These are phyloP conservation scores for Noctilio leporinus DNA, from an alignment of 2,113 vertebrate species.

Conservation along the genomic window DNA sequence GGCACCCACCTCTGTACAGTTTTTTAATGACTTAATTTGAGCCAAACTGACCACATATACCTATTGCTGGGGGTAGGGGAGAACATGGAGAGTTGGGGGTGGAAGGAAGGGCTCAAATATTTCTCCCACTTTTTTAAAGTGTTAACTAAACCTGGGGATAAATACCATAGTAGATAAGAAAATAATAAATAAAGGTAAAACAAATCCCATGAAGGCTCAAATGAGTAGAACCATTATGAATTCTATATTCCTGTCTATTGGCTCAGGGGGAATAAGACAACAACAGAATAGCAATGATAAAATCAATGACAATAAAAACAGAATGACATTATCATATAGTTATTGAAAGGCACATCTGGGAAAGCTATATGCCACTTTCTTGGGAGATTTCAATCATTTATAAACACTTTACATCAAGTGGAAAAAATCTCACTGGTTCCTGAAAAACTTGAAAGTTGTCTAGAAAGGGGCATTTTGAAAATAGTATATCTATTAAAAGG, in stretches of 20 bases:
- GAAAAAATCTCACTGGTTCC: background rate
- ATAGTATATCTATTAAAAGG: background rate
- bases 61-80: too few relatives aligned
- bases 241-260: background rate
- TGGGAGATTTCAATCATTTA: background rate
- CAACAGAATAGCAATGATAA: background rate
- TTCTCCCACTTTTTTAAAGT: background rate
- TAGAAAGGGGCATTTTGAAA: background rate
- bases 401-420: background rate
- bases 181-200: background rate
- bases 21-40: background rate
- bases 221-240: constrained; percentile 1
- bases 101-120: background rate
- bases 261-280: background rate
- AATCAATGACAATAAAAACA: background rate
- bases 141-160: background rate
- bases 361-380: background rate
- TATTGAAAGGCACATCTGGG: background rate
- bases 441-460: background rate
- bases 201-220: background rate
- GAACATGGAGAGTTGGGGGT: too few relatives aligned
- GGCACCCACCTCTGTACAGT: background rate
- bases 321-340: background rate
- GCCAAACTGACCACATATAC: background rate
- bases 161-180: background rate